Conservation (phyloP, 2,888 invertebrate species). For the Hipparchia sbordonii region DNA sequence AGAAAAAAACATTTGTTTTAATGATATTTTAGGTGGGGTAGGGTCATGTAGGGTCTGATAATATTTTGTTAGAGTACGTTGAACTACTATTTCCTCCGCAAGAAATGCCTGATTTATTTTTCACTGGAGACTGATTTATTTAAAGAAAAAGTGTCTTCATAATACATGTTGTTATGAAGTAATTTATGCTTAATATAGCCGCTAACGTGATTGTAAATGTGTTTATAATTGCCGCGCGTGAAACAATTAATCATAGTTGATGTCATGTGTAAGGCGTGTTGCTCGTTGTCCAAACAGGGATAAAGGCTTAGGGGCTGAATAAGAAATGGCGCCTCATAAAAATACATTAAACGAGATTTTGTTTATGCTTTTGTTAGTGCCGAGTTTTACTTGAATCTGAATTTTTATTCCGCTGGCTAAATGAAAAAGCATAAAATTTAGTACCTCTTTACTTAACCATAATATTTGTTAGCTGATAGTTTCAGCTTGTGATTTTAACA, state of each 20-base stretch:
- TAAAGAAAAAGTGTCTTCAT: too few relatives aligned
- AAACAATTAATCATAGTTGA: not conserved
- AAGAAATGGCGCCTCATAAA: slow-evolving; percentile 40
- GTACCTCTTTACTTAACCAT: slow-evolving; percentile 1
- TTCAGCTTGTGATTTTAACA: not conserved
- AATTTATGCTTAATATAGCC: too few relatives aligned
- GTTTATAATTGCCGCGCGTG: not conserved
- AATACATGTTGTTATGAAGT: not conserved
- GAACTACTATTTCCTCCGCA: too few relatives aligned
- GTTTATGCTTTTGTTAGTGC: slow-evolving; percentile 16
- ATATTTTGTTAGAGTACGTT: too few relatives aligned
- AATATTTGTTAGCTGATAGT: not conserved
- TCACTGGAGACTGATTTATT: too few relatives aligned
- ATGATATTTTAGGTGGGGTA: too few relatives aligned
- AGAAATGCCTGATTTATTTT: too few relatives aligned
- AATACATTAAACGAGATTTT: slow-evolving; percentile 29
- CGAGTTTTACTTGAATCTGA: slow-evolving; percentile 13
- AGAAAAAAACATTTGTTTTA: too few relatives aligned
- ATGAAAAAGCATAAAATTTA: slow-evolving; percentile 12
- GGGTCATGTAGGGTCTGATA: too few relatives aligned
- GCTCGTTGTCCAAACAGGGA: not conserved
- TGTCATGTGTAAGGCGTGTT: not conserved
- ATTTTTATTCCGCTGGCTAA: slow-evolving; percentile 15
- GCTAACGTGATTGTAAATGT: too few relatives aligned
- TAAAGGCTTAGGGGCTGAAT: slow-evolving; percentile 40